Conservation (phyloP, 2,113 vertebrate species). For the Lanius ludovicianus region DNA sequence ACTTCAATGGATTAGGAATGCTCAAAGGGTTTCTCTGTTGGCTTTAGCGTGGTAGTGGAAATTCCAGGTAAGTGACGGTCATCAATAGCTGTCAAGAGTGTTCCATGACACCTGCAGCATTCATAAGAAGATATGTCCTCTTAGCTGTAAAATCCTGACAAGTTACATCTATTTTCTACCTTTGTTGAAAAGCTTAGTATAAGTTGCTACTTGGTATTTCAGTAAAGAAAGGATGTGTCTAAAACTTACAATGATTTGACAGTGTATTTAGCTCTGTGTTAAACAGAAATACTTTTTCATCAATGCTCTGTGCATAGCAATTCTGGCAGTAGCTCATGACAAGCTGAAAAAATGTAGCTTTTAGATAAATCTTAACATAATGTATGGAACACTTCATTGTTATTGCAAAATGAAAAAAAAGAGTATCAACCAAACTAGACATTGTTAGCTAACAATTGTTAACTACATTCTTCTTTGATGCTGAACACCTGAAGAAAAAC, state of each 20-base stretch:
- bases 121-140: neutral
- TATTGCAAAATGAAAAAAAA: neutral
- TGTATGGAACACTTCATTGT: neutral
- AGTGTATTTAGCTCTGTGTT: neutral
- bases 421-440: neutral
- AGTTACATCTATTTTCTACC: neutral
- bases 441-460: neutral
- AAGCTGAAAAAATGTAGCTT: neutral
- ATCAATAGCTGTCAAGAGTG: neutral
- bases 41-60: neutral
- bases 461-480: neutral
- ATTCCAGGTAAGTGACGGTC: rapidly evolving
- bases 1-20: neutral
- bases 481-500: neutral
- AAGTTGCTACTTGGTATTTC: neutral
- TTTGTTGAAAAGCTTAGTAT: neutral
- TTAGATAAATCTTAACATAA: neutral
- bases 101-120: neutral
- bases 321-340: neutral
- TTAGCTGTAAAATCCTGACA: neutral
- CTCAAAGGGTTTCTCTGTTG: neutral
- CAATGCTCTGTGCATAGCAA: neutral
- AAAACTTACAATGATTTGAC: neutral
- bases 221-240: neutral
- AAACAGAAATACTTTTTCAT: neutral